phyloP scores from a whole-genome alignment of 2,888 invertebrate species.

The Tetanocera ferruginea region DNA sequence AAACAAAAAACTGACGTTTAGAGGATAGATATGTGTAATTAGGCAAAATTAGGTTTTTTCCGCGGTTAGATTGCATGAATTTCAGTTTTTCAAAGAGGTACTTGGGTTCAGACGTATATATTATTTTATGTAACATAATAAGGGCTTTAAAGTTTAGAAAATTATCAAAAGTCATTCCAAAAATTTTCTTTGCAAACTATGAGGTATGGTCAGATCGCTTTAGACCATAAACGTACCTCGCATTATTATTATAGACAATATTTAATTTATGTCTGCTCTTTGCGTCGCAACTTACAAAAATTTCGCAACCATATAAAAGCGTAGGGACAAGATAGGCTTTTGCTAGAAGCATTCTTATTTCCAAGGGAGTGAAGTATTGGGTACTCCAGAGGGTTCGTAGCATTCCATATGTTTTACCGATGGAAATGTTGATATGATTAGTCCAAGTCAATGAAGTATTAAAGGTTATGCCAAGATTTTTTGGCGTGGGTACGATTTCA shows the following conservation, averaged over 20 bases:
- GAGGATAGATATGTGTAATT: too few relatives aligned
- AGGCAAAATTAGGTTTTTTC: background rate
- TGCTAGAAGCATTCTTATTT: background rate
- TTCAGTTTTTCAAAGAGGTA: background rate
- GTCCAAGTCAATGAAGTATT: conserved; percentile 61
- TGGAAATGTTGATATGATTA: conserved; percentile 68
- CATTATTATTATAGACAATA: background rate
- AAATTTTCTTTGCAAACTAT: too few relatives aligned
- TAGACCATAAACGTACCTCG: background rate
- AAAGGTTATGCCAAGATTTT: background rate
- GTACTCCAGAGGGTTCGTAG: background rate
- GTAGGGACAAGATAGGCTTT: too few relatives aligned
- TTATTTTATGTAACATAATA: background rate
- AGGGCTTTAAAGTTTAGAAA: too few relatives aligned
- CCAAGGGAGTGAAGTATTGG: background rate
- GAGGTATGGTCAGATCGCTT: background rate
- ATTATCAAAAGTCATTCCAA: background rate
- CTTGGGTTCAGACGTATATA: background rate
- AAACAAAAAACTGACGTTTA: background rate
- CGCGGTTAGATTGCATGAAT: background rate
- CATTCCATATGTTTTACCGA: background rate
- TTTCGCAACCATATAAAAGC: background rate
- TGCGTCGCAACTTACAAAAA: background rate
- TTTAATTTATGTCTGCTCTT: background rate
- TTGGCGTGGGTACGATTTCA: too few relatives aligned